Evolutionary conservation across 30 jellyfish, hydroid and myxozoan genomes (phyloP).

Genomic region (Aurelia sp.): DNA sequence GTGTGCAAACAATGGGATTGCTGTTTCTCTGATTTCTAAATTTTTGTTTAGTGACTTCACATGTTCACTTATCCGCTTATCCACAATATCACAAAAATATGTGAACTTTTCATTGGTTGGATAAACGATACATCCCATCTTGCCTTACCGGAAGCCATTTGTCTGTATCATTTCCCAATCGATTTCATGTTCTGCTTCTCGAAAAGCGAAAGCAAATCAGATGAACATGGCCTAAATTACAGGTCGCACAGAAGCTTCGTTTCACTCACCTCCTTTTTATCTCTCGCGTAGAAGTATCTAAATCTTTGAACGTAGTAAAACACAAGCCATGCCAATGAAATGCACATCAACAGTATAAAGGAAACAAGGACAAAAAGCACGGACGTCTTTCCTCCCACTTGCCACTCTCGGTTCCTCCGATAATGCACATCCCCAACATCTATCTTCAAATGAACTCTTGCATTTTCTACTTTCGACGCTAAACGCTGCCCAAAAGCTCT

Average conservation of each 20-base stretch:
- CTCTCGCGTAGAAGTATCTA: conserved; percentile 89
- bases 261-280: conserved; percentile 87
- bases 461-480: not conserved
- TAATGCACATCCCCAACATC: conserved; percentile 68
- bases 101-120: not conserved
- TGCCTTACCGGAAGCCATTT: too few species aligned
- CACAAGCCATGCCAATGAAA: conserved; percentile 97
- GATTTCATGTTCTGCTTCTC: too few species aligned
- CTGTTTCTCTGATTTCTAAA: too few species aligned
- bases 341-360: conserved; percentile 94
- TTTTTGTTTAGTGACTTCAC: too few species aligned
- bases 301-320: conserved; percentile 94
- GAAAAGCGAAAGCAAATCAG: too few species aligned
- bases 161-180: too few species aligned
- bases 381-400: conserved; percentile 89
- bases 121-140: too few species aligned
- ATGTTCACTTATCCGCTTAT: not conserved
- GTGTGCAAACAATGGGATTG: too few species aligned
- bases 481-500: conserved; percentile 40
- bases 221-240: too few species aligned
- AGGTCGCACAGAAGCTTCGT: too few species aligned
- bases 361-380: conserved; percentile 95
- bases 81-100: not conserved
- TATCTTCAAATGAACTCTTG: conserved; percentile 25
- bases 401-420: conserved; percentile 65